Percentiles rank a stretch among this genome's conserved stretches.
Evolutionary conservation across 1,140 invertebrate species (phyloP).

Genomic region (Eupeodes corollae): DNA sequence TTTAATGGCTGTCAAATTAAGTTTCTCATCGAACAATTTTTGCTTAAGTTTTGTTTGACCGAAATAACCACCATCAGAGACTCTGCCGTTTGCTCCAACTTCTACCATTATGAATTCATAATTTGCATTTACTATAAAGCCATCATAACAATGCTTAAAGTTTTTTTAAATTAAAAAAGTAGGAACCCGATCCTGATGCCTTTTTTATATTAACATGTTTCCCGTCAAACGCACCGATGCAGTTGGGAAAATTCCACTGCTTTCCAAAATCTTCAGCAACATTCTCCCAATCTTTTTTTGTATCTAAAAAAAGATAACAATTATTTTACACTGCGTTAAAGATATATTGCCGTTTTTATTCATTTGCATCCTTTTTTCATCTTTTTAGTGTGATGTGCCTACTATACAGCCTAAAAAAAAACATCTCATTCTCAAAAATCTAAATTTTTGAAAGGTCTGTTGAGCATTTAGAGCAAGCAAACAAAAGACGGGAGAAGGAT

Average conservation of each 20-base stretch:
- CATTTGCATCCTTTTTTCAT: too few relatives aligned
- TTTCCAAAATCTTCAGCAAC: constrained; percentile 7
- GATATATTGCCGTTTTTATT: too few relatives aligned
- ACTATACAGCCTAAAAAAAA: too few relatives aligned
- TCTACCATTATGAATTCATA: constrained; percentile 20
- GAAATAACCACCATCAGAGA: constrained; percentile 29
- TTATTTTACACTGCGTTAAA: too few relatives aligned
- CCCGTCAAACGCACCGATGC: constrained; percentile 11
- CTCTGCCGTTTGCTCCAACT: constrained; percentile 24
- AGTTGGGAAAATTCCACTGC: constrained; percentile 13
- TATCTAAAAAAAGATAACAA: too few relatives aligned
- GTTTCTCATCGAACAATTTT: constrained; percentile 3
- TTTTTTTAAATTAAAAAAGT: constrained; percentile 17
- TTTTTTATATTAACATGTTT: constrained; percentile 8
- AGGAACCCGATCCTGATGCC: constrained; percentile 8
- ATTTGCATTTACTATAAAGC: constrained; percentile 12
- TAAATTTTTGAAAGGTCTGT: too few relatives aligned
- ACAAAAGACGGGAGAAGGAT: too few relatives aligned
- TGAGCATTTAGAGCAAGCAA: too few relatives aligned
- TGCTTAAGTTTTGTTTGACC: constrained; percentile 15
- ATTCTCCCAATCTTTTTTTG: not conserved
- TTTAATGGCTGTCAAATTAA: constrained; percentile 13
- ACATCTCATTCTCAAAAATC: too few relatives aligned
- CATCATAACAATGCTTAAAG: not conserved
- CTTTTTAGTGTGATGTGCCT: too few relatives aligned